Evolutionary conservation across 2,113 vertebrate genomes (phyloP).

Genomic region (Coturnix japonica): DNA sequence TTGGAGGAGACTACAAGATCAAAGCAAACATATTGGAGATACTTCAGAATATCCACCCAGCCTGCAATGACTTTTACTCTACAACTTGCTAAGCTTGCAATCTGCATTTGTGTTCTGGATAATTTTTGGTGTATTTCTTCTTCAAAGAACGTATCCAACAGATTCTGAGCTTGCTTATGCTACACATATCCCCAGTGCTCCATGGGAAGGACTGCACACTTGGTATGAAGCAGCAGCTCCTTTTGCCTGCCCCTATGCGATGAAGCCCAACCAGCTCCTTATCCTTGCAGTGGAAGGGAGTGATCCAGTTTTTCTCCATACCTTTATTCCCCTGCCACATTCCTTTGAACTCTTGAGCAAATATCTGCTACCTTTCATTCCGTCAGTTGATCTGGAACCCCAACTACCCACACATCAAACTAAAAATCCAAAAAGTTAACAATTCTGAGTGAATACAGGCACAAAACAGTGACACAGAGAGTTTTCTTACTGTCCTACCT

Average conservation of each 20-base stretch:
- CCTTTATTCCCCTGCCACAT: not conserved
- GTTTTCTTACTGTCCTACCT: not conserved
- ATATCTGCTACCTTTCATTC: not conserved
- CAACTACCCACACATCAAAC: not conserved
- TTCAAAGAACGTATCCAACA: not conserved
- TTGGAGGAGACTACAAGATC: not conserved
- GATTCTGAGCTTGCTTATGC: not conserved
- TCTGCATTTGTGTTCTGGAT: not conserved
- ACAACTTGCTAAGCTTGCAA: not conserved
- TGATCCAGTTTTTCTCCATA: not conserved
- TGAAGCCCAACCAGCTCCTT: not conserved
- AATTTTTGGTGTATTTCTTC: not conserved
- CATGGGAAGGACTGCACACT: not conserved
- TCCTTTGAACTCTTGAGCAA: not conserved
- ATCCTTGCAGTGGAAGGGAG: not conserved
- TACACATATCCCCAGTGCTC: not conserved
- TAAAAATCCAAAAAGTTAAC: not conserved
- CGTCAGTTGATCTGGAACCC: not conserved
- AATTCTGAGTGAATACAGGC: not conserved
- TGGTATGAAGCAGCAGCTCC: not conserved
- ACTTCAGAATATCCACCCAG: not conserved
- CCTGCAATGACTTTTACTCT: not conserved
- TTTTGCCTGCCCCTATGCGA: not conserved
- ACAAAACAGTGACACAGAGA: not conserved
- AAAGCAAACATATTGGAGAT: not conserved